Conservation (phyloP, 2,113 vertebrate genomes). For the Oxyura jamaicensis region DNA sequence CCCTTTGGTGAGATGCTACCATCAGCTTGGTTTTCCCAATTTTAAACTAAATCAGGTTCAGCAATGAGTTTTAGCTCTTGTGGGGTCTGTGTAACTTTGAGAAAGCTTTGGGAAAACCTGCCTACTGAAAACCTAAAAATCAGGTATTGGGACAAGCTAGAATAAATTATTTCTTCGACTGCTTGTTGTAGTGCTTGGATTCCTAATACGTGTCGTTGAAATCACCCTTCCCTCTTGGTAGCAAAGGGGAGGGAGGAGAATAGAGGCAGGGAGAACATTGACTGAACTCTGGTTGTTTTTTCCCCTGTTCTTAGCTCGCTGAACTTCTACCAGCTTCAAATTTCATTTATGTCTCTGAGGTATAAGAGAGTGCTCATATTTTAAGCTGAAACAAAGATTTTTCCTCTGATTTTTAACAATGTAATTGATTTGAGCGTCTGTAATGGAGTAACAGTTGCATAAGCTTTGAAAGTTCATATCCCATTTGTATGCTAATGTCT, state of each 20-base stretch:
- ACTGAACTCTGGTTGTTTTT: not conserved
- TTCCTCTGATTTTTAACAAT: not conserved
- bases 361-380: not conserved
- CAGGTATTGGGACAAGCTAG: not conserved
- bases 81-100: fast-evolving
- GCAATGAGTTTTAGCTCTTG: not conserved
- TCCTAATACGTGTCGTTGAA: not conserved
- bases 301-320: not conserved
- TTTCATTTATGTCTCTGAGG: not conserved
- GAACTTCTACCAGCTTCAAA: not conserved
- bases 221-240: not conserved
- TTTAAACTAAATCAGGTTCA: not conserved
- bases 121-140: not conserved
- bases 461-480: not conserved
- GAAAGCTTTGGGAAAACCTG: not conserved
- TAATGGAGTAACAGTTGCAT: not conserved
- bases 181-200: not conserved
- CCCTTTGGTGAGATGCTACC: not conserved
- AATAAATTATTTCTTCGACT: not conserved
- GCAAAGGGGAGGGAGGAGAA: not conserved
- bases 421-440: not conserved
- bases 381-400: not conserved
- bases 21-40: not conserved
- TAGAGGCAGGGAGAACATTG: not conserved
- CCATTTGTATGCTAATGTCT: slow-evolving; percentile 5